Percentiles rank a stretch among this genome's conserved stretches.
Evolutionary conservation across 2,113 vertebrate genomes (phyloP).

Genomic region (sheep (Ovis aries)): DNA sequence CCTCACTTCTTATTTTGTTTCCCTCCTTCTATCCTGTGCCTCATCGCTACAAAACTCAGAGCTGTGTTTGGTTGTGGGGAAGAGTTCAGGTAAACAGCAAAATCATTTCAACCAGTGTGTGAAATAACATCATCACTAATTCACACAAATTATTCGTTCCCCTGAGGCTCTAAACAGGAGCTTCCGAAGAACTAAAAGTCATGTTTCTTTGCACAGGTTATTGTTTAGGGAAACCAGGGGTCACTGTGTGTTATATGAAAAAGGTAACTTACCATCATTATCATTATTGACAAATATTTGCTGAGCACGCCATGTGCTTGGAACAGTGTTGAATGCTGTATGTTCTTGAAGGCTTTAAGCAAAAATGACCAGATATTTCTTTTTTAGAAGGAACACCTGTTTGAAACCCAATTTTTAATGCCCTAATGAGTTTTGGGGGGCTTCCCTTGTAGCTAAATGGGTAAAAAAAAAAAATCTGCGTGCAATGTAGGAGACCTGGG

Average conservation of each 20-base stretch:
- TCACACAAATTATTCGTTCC: not conserved
- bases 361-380: not conserved
- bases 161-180: not conserved
- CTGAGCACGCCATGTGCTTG: not conserved
- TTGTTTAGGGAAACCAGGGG: not conserved
- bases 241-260: not conserved
- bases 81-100: not conserved
- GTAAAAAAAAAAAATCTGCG: too few species aligned
- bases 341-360: not conserved
- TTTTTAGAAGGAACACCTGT: not conserved
- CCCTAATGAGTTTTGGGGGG: not conserved
- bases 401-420: not conserved
- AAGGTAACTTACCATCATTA: constrained; percentile 9
- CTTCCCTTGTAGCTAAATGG: not conserved
- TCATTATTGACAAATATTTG: constrained; percentile 38
- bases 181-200: not conserved
- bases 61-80: not conserved
- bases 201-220: constrained; percentile 28
- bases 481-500: not conserved
- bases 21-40: not conserved
- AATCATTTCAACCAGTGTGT: not conserved
- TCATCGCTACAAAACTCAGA: constrained; percentile 8
- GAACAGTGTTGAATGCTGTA: not conserved
- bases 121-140: not conserved
- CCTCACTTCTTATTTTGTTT: not conserved